A percentile compares a stretch with the other conserved stretches of the same genome.
Evolutionary conservation across 2,888 invertebrate species (phyloP).

Genomic region (Seladonia tumulorum): DNA sequence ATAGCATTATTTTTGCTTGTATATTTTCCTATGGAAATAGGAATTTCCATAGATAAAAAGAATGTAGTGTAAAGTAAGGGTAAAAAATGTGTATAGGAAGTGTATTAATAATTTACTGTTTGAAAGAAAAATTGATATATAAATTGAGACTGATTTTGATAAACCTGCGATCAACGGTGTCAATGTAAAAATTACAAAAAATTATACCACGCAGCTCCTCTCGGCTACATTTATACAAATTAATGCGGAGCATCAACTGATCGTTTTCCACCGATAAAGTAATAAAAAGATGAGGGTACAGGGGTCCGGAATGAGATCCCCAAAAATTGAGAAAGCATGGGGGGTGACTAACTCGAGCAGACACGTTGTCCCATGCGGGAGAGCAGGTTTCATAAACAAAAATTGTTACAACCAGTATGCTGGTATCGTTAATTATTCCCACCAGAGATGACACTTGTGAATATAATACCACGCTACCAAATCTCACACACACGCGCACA

Average conservation of each 20-base stretch:
- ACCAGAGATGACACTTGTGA: background rate
- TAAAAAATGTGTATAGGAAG: too few species aligned
- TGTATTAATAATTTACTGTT: too few species aligned
- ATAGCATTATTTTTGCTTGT: too few species aligned
- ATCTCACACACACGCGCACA: background rate
- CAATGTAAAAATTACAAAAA: background rate
- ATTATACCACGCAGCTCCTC: too few species aligned
- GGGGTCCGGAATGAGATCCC: slow-evolving; percentile 22
- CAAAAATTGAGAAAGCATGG: slow-evolving; percentile 34
- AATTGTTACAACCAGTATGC: slow-evolving; percentile 52
- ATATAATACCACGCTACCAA: background rate
- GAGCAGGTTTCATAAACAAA: slow-evolving; percentile 47
- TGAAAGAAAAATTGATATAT: too few species aligned
- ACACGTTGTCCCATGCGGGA: slow-evolving; percentile 65
- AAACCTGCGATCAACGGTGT: too few species aligned
- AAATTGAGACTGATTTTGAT: too few species aligned
- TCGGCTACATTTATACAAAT: background rate
- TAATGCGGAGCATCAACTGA: background rate
- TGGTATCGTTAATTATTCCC: slow-evolving; percentile 56
- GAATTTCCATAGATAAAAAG: too few species aligned
- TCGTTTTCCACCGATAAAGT: background rate
- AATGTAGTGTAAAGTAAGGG: too few species aligned
- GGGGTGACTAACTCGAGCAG: slow-evolving; percentile 32
- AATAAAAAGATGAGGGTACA: slow-evolving; percentile 5
- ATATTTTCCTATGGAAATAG: too few species aligned